These are phyloP conservation scores for Anthoscopus minutus DNA, from an alignment of 2,113 vertebrate genomes.

Conservation along the genomic window DNA sequence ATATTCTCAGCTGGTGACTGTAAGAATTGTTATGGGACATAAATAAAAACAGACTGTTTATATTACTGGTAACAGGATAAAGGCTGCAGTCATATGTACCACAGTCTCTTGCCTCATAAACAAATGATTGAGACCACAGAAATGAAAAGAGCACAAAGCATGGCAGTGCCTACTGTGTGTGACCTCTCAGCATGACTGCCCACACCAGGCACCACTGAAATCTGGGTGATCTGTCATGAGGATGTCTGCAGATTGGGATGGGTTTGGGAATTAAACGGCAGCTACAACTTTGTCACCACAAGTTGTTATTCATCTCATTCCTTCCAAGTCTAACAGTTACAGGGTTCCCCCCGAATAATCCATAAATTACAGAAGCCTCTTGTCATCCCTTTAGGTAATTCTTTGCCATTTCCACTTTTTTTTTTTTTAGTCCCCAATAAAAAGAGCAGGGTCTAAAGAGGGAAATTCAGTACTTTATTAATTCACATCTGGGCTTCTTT, in stretches of 20 bases:
- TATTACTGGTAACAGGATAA: background rate
- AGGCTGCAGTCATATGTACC: background rate
- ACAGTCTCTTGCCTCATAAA: background rate
- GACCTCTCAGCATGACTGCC: background rate
- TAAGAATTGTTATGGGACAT: background rate
- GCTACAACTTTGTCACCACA: background rate
- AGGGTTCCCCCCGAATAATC: background rate
- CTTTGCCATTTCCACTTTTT: background rate
- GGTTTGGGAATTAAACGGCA: background rate
- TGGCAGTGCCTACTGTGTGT: accelerated
- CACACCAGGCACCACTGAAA: background rate
- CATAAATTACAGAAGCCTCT: background rate
- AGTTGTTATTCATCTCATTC: background rate
- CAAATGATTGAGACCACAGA: background rate
- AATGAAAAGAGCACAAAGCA: background rate
- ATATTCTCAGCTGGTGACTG: background rate
- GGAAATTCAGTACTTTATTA: background rate
- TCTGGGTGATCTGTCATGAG: accelerated
- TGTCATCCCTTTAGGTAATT: background rate
- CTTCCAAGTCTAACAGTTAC: background rate
- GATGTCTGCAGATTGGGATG: background rate
- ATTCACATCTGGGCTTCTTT: background rate
- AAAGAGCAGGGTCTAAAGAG: background rate
- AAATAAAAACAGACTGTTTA: background rate
- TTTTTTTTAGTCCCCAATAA: background rate